Evolutionary conservation across 2,113 vertebrate species (phyloP), one percentile per base, ranked within the genome.

Genomic region (Calidris pugnax): DNA sequence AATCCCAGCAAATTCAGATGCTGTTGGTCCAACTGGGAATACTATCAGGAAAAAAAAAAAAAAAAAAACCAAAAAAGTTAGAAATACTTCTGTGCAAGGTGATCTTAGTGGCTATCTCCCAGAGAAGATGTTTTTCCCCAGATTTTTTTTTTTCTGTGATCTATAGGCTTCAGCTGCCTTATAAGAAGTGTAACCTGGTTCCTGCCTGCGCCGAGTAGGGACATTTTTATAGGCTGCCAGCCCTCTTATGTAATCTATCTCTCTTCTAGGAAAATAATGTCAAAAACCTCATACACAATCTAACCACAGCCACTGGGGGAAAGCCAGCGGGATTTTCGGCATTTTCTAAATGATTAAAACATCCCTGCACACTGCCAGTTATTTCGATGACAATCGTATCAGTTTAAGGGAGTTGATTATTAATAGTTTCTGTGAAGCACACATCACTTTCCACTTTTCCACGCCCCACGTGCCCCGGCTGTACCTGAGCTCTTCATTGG

Each of bases 211-310:
- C 27, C 50, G 41, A 89, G n/a, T 12, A 37, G 66, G 74, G 89
- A 69, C 53, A 69, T 39, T 82, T 95, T 96, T 96, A 97, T 95
- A 96, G 74, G 45, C 77, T 96, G 26, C 37, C 94, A 83, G 41
- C 67, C 67, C 55, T 82, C 63, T 95, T 91, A 80, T 23, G 91
- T 87, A 91, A 95, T 68, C 32, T 73, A 35, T 86, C 48, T 83
- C 45, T 75, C 90, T 90, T 95, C 69, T 55, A 63, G 76, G 77
- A 79, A 94, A 92, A 79, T 90, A 86, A 84, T 23, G 66, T 82
- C 86, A 91, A 79, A 96, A 85, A 59, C 79, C 77, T 85, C 80
- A 78, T 24, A 53, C 53, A 47, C 28, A 24, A 79, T 21, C 39
- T 92, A 87, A 95, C 89, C 92, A 71, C 89, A 69, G 35, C 18